Evolutionary conservation across 92 coral and sea anemone species (phyloP).

Genomic region (Porites lobata): DNA sequence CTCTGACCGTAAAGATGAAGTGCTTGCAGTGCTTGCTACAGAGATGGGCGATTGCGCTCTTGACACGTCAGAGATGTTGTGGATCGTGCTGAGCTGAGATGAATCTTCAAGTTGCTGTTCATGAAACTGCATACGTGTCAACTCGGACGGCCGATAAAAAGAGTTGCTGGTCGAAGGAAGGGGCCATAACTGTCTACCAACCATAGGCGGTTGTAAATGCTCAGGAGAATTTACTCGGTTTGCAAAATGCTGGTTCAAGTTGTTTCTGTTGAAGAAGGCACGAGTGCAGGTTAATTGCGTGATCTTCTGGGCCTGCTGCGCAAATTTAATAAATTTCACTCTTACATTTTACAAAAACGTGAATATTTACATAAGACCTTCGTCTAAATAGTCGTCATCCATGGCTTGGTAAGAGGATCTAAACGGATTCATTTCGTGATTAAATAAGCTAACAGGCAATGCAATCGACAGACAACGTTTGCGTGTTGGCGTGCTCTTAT

Average conservation of each 20-base stretch:
- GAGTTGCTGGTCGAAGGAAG: conserved; percentile 10
- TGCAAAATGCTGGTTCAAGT: background rate
- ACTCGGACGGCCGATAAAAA: background rate
- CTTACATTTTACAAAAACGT: conserved; percentile 3
- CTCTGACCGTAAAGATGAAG: background rate
- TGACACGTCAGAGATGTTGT: background rate
- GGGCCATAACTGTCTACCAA: background rate
- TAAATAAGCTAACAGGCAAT: background rate
- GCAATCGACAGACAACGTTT: background rate
- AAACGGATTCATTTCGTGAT: background rate
- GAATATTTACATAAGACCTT: background rate
- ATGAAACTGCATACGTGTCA: background rate
- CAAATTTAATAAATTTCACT: background rate
- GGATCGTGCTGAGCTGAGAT: conserved; percentile 1
- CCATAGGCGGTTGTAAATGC: background rate
- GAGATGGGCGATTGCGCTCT: conserved; percentile 14
- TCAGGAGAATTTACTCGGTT: background rate
- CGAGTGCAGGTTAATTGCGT: background rate
- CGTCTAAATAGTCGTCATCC: conserved; percentile 11
- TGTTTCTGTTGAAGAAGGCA: conserved; percentile 1
- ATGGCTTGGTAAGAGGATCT: conserved; percentile 6
- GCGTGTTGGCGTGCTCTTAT: background rate
- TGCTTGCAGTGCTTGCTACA: background rate
- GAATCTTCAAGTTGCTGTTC: conserved; percentile 15
- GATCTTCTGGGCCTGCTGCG: background rate